These are phyloP conservation scores for Morbakka virulenta DNA, from an alignment of 30 jellyfish, hydroid and myxozoan species.

Conservation along the genomic window DNA sequence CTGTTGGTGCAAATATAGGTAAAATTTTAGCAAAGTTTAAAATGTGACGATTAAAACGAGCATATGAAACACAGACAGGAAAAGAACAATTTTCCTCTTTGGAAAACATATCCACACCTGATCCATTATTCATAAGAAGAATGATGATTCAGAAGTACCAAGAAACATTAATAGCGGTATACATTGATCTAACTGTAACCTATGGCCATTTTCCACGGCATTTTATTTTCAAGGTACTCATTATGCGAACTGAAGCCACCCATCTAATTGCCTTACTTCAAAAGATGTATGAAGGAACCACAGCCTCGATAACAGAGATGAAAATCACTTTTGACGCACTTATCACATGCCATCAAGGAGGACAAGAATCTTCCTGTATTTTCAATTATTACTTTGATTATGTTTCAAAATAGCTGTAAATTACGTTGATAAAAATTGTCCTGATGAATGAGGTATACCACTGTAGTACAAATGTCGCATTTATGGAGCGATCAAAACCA, in stretches of 20 bases:
- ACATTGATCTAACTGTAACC: too few species aligned
- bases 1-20: slow-evolving; percentile 5
- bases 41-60: neutral
- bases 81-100: neutral
- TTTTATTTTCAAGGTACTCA: too few species aligned
- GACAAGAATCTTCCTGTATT: neutral
- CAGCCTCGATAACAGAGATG: neutral
- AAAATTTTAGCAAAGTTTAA: neutral
- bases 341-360: neutral
- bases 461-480: slow-evolving; percentile 1
- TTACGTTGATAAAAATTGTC: neutral
- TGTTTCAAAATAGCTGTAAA: slow-evolving; percentile 11
- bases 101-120: slow-evolving; percentile 1
- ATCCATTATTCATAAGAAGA: neutral
- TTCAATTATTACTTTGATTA: slow-evolving; percentile 3
- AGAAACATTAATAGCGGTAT: too few species aligned
- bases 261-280: slow-evolving; percentile 6
- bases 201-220: neutral
- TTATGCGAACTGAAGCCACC: slow-evolving; percentile 8
- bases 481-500: too few species aligned
- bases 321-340: neutral
- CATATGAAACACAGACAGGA: neutral
- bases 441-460: slow-evolving; percentile 9
- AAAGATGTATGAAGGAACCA: slow-evolving; percentile 6
- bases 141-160: neutral